These are phyloP conservation scores for Cheilosia grossa DNA, from an alignment of 2,888 invertebrate genomes.

Conservation along the genomic window DNA sequence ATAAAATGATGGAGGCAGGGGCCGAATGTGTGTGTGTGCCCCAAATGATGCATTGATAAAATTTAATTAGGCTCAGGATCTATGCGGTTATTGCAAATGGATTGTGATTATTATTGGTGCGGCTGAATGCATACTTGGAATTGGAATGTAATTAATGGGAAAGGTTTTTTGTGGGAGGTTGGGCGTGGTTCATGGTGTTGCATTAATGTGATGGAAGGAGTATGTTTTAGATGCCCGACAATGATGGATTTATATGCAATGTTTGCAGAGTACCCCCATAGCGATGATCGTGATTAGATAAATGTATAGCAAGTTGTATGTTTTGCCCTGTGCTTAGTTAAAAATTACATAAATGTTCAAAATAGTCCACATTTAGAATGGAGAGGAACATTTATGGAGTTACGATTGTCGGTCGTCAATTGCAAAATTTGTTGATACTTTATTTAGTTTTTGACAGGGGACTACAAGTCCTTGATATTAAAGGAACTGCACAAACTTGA, in stretches of 20 bases:
- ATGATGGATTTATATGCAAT: not conserved
- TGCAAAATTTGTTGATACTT: too few species aligned
- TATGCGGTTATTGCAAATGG: conserved; percentile 53
- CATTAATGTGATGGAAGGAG: conserved; percentile 10
- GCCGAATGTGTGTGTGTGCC: not conserved
- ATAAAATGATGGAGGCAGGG: not conserved
- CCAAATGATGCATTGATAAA: conserved; percentile 51
- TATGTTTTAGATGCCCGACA: not conserved
- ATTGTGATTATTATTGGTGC: conserved; percentile 48
- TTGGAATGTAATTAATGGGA: conserved; percentile 38
- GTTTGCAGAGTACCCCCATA: not conserved
- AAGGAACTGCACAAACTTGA: too few species aligned
- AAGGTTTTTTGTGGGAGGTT: conserved; percentile 5
- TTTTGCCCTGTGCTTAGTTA: too few species aligned
- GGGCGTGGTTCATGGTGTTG: conserved; percentile 1
- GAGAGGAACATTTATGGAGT: too few species aligned
- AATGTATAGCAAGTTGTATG: not conserved
- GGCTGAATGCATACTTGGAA: conserved; percentile 31
- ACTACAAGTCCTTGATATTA: too few species aligned
- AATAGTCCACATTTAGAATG: too few species aligned
- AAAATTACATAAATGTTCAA: too few species aligned
- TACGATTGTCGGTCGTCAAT: too few species aligned
- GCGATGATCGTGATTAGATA: not conserved
- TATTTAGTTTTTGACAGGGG: too few species aligned
- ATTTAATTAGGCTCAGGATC: conserved; percentile 54